Evolutionary conservation across 2,888 invertebrate genomes (phyloP).

Genomic region (Graphium colonna): DNA sequence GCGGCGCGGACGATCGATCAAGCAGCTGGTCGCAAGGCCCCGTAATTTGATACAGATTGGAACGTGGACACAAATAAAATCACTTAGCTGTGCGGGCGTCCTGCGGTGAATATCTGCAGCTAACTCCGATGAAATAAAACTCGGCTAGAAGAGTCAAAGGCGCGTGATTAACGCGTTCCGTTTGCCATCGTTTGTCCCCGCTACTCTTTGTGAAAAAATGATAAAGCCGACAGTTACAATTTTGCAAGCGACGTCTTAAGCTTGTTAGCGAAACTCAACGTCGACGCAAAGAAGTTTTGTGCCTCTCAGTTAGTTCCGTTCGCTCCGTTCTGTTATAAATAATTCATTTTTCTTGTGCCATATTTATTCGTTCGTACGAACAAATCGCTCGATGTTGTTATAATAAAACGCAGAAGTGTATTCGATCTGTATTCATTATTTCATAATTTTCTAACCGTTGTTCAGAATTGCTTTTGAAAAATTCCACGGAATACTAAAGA

Average conservation of each 20-base stretch:
- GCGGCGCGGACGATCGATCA: conserved; percentile 65
- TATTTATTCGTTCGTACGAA: conserved; percentile 14
- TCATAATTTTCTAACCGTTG: background rate
- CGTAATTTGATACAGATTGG: conserved; percentile 77
- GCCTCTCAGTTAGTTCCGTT: conserved; percentile 29
- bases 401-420: background rate
- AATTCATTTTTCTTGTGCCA: conserved; percentile 24
- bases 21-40: conserved; percentile 64
- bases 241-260: conserved; percentile 35
- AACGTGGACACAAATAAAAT: conserved; percentile 79
- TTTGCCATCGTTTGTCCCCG: conserved; percentile 25
- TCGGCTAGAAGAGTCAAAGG: conserved; percentile 30
- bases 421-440: background rate
- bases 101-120: conserved; percentile 66
- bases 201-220: conserved; percentile 29
- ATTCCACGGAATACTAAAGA: background rate
- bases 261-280: conserved; percentile 34
- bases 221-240: conserved; percentile 33
- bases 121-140: conserved; percentile 39
- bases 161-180: conserved; percentile 32
- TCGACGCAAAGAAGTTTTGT: conserved; percentile 30
- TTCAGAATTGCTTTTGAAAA: background rate
- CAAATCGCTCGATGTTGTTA: conserved; percentile 13
- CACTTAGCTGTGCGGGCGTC: conserved; percentile 76
- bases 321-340: conserved; percentile 23